Conservation (phyloP, 2,797 vertebrate genomes). For the Sebastes taczanowskii region DNA sequence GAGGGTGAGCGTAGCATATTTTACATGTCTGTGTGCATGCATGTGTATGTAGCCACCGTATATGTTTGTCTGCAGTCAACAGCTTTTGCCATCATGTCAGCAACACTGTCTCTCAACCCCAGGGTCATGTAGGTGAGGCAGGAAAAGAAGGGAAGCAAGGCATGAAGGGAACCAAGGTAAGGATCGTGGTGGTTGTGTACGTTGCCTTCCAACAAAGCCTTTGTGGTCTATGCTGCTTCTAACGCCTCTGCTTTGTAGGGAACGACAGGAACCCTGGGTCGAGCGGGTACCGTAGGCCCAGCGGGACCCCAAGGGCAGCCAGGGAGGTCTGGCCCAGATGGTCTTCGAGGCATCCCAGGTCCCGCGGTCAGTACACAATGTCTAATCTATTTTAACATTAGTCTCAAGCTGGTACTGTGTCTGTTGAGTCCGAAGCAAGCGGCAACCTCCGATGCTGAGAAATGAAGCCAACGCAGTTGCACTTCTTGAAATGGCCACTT, state of each 20-base stretch:
- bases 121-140: slow-evolving; percentile 84
- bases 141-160: slow-evolving; percentile 89
- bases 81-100: not conserved
- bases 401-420: not conserved
- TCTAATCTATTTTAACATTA: not conserved
- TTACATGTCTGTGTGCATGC: not conserved
- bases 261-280: slow-evolving; percentile 80
- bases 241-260: slow-evolving; percentile 77
- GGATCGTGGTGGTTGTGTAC: not conserved
- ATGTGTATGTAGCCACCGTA: not conserved
- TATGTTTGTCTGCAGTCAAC: not conserved
- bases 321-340: slow-evolving; percentile 87
- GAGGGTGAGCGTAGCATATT: slow-evolving; percentile 80
- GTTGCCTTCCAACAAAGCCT: not conserved
- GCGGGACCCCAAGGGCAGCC: slow-evolving; percentile 88
- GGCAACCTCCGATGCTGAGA: no score
- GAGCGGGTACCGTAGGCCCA: slow-evolving; percentile 86
- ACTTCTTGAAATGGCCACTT: no score
- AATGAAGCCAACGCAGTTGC: no score
- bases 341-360: slow-evolving; percentile 91
- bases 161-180: slow-evolving; percentile 88
- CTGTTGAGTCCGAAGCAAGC: not conserved
- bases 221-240: not conserved
- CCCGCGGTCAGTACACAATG: slow-evolving; percentile 84
- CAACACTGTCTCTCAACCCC: not conserved